phyloP scores from a whole-genome alignment of 2,113 vertebrate species.

The Saimiri boliviensis region DNA sequence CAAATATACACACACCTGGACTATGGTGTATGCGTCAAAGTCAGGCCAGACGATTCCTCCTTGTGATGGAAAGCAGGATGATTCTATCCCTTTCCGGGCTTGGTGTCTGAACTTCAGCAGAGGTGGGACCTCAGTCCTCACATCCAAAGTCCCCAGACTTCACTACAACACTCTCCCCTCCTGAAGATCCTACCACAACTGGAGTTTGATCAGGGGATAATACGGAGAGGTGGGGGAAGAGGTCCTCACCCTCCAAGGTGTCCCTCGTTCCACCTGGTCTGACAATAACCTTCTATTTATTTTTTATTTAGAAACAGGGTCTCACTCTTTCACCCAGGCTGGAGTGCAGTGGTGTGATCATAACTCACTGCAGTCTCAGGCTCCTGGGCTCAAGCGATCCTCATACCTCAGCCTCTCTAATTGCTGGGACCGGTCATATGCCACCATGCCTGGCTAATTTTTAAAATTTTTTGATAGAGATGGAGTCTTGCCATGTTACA shows the following conservation, averaged over 20 bases:
- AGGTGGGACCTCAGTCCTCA: neutral
- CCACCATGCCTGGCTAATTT: neutral
- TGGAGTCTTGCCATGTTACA: neutral
- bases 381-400: neutral
- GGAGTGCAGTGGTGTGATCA: neutral
- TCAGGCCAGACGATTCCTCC: neutral
- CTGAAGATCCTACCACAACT: neutral
- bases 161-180: neutral
- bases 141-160: neutral
- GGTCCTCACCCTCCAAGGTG: neutral
- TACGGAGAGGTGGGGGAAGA: neutral
- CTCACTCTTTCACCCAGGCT: neutral
- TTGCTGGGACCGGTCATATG: neutral
- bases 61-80: neutral
- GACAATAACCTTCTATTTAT: neutral
- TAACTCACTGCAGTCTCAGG: neutral
- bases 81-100: neutral
- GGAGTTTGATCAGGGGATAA: neutral
- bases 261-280: neutral
- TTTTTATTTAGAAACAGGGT: neutral
- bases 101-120: neutral
- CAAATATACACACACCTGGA: neutral
- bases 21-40: neutral
- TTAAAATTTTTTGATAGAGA: neutral
- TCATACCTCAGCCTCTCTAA: neutral